Percentiles rank a stretch among this genome's conserved stretches.
phyloP scores from a whole-genome alignment of 1,140 invertebrate species.

The Scaptodrosophila lebanonensis region DNA sequence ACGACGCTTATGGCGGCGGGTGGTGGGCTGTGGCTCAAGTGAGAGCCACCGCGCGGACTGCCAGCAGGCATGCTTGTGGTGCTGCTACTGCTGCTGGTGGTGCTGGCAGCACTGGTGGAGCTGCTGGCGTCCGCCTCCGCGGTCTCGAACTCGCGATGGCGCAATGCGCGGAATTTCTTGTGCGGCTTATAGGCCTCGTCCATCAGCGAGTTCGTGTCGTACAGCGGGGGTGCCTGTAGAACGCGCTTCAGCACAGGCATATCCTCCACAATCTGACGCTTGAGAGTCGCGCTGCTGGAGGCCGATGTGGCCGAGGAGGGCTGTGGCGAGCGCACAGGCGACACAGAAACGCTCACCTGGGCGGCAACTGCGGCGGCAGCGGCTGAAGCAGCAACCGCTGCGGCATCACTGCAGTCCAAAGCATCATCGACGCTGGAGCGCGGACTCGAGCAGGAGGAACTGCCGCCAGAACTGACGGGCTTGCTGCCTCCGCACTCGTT shows the following conservation, averaged over 20 bases:
- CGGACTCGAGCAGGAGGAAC: slow-evolving; percentile 90
- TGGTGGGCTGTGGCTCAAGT: slow-evolving; percentile 35
- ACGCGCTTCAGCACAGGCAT: slow-evolving; percentile 96
- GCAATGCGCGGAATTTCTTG: slow-evolving; percentile 92
- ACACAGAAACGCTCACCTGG: slow-evolving; percentile 55
- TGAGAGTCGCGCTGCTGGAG: slow-evolving; percentile 62
- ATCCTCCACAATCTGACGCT: slow-evolving; percentile 85
- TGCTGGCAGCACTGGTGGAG: slow-evolving; percentile 77
- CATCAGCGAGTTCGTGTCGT: slow-evolving; percentile 92
- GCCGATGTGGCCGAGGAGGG: slow-evolving; percentile 13
- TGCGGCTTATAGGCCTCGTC: slow-evolving; percentile 96
- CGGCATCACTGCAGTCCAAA: slow-evolving; percentile 79
- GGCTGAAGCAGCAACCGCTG: slow-evolving; percentile 21
- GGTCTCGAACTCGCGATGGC: slow-evolving; percentile 87
- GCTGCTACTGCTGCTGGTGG: slow-evolving; percentile 26
- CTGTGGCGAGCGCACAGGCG: slow-evolving; percentile 65
- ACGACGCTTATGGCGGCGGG: slow-evolving; percentile 20
- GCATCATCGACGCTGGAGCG: slow-evolving; percentile 90
- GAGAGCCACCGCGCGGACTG: too few relatives aligned
- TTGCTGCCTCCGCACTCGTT: slow-evolving; percentile 83
- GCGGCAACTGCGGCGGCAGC: slow-evolving; percentile 12
- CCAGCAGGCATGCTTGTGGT: slow-evolving; percentile 3
- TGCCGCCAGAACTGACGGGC: slow-evolving; percentile 82
- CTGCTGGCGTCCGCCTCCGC: slow-evolving; percentile 80
- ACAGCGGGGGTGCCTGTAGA: slow-evolving; percentile 92